Percentiles rank a stretch among this genome's conserved stretches.
phyloP scores from a whole-genome alignment of 1,140 invertebrate species.

The Chlorops oryzae region DNA sequence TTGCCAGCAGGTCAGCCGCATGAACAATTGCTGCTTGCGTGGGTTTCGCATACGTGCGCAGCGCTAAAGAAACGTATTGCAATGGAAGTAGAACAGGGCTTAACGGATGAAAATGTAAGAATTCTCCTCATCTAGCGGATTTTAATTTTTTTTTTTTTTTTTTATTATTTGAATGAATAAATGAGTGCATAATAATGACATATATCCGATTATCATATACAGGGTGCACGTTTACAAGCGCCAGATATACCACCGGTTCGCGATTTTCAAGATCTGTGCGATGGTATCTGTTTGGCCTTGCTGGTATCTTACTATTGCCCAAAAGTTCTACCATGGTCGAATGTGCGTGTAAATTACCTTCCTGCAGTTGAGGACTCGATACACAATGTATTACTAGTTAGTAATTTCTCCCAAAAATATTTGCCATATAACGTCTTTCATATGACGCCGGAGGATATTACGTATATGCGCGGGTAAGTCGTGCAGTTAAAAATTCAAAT shows the following conservation, averaged over 20 bases:
- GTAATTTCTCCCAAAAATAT: constrained; percentile 77
- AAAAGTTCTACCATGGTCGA: constrained; percentile 70
- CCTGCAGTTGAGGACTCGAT: constrained; percentile 73
- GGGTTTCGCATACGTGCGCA: constrained; percentile 81
- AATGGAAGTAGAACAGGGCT: constrained; percentile 46
- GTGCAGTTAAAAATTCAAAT: neutral
- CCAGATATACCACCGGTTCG: constrained; percentile 45
- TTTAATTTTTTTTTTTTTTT: no score
- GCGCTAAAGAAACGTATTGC: constrained; percentile 63
- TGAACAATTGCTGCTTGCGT: constrained; percentile 83
- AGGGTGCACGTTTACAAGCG: constrained; percentile 41
- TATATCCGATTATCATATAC: neutral
- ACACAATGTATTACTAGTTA: constrained; percentile 86
- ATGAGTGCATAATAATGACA: neutral
- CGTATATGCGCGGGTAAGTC: constrained; percentile 84
- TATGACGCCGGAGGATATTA: constrained; percentile 91
- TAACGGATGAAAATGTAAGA: constrained; percentile 42
- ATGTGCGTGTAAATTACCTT: constrained; percentile 65
- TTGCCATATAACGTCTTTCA: constrained; percentile 89
- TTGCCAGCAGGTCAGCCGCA: constrained; percentile 58
- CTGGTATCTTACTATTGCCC: constrained; percentile 93
- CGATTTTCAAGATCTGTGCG: constrained; percentile 69
- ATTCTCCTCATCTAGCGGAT: neutral
- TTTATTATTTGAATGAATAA: neutral
- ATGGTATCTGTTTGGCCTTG: constrained; percentile 84